Evolutionary conservation across 2,888 invertebrate species (phyloP).

Genomic region (Plemyria rubiginata): DNA sequence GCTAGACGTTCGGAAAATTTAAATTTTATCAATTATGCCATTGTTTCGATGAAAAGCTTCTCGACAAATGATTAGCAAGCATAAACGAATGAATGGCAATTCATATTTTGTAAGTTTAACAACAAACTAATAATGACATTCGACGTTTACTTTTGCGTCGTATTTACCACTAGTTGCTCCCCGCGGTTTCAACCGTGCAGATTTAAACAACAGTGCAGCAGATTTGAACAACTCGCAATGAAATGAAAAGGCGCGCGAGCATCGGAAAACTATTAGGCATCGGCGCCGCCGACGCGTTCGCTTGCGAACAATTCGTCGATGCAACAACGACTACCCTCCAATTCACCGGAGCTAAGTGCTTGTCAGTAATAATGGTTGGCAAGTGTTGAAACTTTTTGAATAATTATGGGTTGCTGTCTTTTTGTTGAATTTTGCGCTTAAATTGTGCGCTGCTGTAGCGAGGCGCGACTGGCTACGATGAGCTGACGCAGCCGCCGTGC

Average conservation of each 20-base stretch:
- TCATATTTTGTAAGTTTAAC: not conserved
- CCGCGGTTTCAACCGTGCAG: too few relatives aligned
- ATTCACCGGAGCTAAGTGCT: constrained; percentile 31
- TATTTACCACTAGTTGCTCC: too few relatives aligned
- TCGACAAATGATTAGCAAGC: constrained; percentile 12
- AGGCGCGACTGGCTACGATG: not conserved
- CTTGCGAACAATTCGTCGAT: constrained; percentile 28
- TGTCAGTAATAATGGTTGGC: constrained; percentile 15
- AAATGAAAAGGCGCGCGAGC: constrained; percentile 47
- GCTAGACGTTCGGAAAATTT: constrained; percentile 2
- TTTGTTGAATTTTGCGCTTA: constrained; percentile 12
- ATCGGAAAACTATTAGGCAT: constrained; percentile 52
- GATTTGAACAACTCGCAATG: constrained; percentile 40
- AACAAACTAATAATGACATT: not conserved
- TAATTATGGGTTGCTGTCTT: constrained; percentile 12
- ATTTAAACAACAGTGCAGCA: too few relatives aligned
- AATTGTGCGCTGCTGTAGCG: not conserved
- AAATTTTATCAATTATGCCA: constrained; percentile 15
- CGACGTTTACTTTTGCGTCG: not conserved
- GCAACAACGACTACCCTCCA: constrained; percentile 42
- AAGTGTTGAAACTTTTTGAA: constrained; percentile 18
- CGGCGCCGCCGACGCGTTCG: constrained; percentile 11
- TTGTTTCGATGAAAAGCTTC: constrained; percentile 31
- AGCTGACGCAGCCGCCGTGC: too few relatives aligned
- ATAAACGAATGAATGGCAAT: constrained; percentile 3